phyloP scores from a whole-genome alignment of 2,113 vertebrate genomes.

The Dromiciops gliroides region DNA sequence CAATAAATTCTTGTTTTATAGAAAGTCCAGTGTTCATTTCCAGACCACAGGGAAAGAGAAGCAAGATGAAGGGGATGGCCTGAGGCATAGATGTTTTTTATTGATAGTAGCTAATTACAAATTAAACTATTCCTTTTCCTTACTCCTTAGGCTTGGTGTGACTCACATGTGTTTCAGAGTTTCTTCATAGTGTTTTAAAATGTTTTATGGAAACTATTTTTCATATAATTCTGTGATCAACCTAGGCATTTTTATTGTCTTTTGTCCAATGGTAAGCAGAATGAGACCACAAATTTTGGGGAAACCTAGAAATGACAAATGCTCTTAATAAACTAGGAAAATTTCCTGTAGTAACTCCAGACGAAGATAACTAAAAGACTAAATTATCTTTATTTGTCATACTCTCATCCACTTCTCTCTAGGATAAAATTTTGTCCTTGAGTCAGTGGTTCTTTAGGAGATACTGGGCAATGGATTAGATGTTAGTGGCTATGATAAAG shows the following conservation, averaged over 20 bases:
- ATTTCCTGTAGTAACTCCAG: neutral
- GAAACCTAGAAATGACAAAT: neutral
- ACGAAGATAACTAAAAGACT: neutral
- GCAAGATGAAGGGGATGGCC: neutral
- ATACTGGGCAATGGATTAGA: neutral
- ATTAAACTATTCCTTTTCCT: neutral
- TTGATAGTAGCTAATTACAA: neutral
- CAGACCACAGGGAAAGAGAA: neutral
- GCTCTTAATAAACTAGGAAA: neutral
- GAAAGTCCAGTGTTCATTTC: neutral
- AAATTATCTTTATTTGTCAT: neutral
- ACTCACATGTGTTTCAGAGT: neutral
- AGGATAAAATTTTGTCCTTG: neutral
- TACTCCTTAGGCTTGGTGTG: neutral
- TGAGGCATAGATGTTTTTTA: neutral
- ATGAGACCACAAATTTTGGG: neutral
- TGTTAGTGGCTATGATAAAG: neutral
- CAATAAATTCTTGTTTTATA: neutral
- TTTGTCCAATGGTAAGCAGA: neutral
- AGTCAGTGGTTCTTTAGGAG: neutral
- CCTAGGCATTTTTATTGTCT: too few relatives aligned
- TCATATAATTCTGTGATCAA: neutral
- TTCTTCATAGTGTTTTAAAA: neutral
- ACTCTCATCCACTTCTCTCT: neutral
- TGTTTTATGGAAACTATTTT: neutral